Evolutionary conservation across 2,113 vertebrate genomes (phyloP).

Genomic region (Leuciscus idus): DNA sequence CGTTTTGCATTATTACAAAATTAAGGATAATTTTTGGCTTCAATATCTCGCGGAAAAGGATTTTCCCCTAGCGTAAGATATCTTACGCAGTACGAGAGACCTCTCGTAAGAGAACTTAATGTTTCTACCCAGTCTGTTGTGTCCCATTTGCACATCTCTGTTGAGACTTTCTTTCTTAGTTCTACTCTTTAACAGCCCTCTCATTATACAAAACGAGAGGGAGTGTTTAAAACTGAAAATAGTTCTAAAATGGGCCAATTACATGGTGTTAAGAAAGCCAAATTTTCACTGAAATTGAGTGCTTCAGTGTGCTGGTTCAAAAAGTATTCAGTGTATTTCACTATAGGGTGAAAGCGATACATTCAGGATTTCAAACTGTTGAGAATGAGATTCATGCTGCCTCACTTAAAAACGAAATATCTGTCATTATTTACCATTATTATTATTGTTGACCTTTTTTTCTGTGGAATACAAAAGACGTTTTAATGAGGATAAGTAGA

Average conservation of each 20-base stretch:
- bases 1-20: no score
- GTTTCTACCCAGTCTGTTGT: background rate
- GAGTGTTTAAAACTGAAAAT: slow-evolving; percentile 45
- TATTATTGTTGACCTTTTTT: background rate
- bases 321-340: background rate
- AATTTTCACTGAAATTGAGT: background rate
- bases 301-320: background rate
- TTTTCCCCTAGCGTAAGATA: no score
- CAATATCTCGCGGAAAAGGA: no score
- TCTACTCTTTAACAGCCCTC: slow-evolving; percentile 26
- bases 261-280: background rate
- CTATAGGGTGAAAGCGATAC: background rate
- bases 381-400: background rate
- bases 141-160: background rate
- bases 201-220: slow-evolving; percentile 51
- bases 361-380: background rate
- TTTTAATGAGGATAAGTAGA: background rate
- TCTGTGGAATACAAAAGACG: background rate
- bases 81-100: no score
- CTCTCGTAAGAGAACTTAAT: no score
- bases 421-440: background rate
- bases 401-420: background rate
- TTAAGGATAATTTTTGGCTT: no score
- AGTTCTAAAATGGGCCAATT: slow-evolving; percentile 20
- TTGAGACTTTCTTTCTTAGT: background rate